These are phyloP conservation scores for Chrosomus eos DNA, from an alignment of 2,797 vertebrate genomes.

Conservation along the genomic window DNA sequence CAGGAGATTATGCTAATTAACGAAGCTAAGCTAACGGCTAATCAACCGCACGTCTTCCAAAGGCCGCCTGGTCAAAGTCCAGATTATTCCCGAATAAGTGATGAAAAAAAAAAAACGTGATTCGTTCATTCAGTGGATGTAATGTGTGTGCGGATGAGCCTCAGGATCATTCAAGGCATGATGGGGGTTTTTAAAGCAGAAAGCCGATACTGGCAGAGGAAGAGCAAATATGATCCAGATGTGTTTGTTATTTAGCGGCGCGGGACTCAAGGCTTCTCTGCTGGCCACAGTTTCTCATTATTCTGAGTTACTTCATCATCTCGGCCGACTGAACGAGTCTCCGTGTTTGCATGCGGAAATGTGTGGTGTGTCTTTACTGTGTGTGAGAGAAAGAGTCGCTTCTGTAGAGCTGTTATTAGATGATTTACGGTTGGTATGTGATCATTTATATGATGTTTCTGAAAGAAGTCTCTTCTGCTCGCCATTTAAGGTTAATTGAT, in stretches of 20 bases:
- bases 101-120: not conserved
- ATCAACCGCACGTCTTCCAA: slow-evolving; percentile 33
- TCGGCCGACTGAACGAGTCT: slow-evolving; percentile 36
- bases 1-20: slow-evolving; percentile 31
- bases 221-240: slow-evolving; percentile 65
- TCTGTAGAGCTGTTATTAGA: not conserved
- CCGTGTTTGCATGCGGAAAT: slow-evolving; percentile 27
- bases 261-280: slow-evolving; percentile 57
- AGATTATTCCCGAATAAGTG: not conserved
- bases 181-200: slow-evolving; percentile 52
- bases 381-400: not conserved
- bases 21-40: not conserved
- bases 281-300: slow-evolving; percentile 51
- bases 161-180: slow-evolving; percentile 27
- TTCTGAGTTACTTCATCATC: slow-evolving; percentile 51
- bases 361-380: slow-evolving; percentile 1
- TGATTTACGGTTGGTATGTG: not conserved
- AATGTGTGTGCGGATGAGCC: slow-evolving; percentile 19
- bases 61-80: not conserved
- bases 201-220: slow-evolving; percentile 62
- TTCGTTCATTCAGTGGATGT: not conserved
- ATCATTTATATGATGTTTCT: not conserved
- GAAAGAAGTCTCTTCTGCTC: not conserved
- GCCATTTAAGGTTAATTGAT: too few species aligned
- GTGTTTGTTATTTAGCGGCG: slow-evolving; percentile 60